A percentile compares a stretch with the other conserved stretches of the same genome.
Evolutionary conservation across 2,888 invertebrate genomes (phyloP).

Genomic region (Spilosoma lubricipeda): DNA sequence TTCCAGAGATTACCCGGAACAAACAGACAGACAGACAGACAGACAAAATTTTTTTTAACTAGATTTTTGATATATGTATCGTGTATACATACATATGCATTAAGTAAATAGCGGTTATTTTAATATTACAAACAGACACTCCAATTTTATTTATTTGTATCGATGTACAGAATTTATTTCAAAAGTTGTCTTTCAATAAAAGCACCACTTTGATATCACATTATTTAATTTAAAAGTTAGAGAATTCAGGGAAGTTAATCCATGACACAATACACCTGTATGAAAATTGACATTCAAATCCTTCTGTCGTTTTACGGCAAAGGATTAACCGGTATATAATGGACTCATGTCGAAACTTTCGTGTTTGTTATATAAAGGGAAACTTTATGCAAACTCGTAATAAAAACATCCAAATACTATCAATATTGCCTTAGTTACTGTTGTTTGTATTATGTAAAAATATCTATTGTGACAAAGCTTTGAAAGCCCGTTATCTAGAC

Average conservation of each 20-base stretch:
- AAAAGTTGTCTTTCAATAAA: no score
- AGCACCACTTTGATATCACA: no score
- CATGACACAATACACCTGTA: neutral
- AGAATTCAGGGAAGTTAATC: neutral
- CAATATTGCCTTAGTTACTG: neutral
- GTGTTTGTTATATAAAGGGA: neutral
- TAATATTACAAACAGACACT: no score
- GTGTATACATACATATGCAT: no score
- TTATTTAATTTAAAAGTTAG: no score
- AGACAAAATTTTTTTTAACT: no score
- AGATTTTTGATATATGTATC: no score
- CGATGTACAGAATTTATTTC: no score
- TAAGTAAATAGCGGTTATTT: no score
- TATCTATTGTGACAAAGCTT: neutral
- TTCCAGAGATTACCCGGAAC: no score
- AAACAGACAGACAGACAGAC: no score
- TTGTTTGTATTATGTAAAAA: neutral
- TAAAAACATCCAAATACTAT: neutral
- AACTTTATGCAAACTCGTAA: neutral
- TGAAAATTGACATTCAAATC: neutral
- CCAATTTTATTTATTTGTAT: no score
- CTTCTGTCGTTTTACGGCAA: neutral
- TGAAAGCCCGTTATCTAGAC: neutral
- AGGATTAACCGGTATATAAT: neutral
- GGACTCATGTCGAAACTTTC: neutral